phyloP scores from a whole-genome alignment of 2,113 vertebrate genomes.

The Sorex araneus region DNA sequence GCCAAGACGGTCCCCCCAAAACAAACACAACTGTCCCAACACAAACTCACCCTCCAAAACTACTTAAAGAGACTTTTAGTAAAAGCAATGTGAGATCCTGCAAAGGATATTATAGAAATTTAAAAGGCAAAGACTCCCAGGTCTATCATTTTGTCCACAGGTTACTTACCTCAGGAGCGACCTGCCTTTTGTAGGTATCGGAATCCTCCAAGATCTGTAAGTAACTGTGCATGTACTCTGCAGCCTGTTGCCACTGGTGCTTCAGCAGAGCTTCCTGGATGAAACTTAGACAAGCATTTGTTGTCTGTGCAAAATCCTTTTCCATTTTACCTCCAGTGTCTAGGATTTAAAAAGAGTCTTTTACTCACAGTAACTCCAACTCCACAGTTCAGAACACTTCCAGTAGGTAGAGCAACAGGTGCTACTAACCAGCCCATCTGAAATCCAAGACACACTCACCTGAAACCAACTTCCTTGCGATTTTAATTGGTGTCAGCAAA shows the following conservation, averaged over 20 bases:
- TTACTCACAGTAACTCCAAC: not conserved
- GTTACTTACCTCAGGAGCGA: conserved; percentile 88
- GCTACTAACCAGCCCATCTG: no score
- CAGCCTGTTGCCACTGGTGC: conserved; percentile 94
- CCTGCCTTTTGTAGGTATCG: not conserved
- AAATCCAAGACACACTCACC: no score
- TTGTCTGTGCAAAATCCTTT: conserved; percentile 89
- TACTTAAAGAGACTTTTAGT: not conserved
- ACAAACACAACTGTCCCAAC: not conserved
- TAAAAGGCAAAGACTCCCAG: not conserved
- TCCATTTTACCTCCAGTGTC: conserved; percentile 71
- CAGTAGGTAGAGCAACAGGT: not conserved
- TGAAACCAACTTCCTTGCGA: not conserved
- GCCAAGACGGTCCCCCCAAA: no score
- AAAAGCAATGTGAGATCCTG: not conserved
- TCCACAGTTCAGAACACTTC: not conserved
- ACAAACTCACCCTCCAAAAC: not conserved
- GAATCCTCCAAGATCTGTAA: conserved; percentile 91
- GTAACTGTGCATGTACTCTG: conserved; percentile 91
- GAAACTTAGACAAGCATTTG: conserved; percentile 88
- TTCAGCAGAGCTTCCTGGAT: conserved; percentile 93
- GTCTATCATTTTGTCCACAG: not conserved
- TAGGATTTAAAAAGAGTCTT: conserved; percentile 67
- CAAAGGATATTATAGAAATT: not conserved
- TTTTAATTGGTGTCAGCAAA: not conserved